Percentiles rank a stretch among this genome's conserved stretches.
Conservation (phyloP, 2,888 invertebrate species). For the Apamea epomidion region DNA sequence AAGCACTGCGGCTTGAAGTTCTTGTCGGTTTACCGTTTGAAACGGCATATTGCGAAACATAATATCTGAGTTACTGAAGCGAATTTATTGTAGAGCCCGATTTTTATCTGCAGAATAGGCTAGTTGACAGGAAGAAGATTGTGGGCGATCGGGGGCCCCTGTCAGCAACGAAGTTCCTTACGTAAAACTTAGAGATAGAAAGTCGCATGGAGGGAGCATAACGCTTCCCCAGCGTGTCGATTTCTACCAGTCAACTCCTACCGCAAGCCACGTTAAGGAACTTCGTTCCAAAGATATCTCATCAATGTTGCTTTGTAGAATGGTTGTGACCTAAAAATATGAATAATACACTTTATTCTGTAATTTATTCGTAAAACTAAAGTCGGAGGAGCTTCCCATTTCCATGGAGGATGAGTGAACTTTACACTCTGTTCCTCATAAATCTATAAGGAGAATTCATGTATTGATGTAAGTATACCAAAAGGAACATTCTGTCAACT, state of each 20-base stretch:
- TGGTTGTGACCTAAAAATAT: neutral
- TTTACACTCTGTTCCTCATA: too few relatives aligned
- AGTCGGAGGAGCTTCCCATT: too few relatives aligned
- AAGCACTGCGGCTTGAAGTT: conserved; percentile 86
- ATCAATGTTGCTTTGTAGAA: neutral
- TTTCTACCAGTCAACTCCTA: neutral
- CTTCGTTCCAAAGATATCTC: neutral
- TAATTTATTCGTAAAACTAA: neutral
- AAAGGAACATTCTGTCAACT: neutral
- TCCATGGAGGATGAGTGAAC: too few relatives aligned
- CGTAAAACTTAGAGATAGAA: neutral
- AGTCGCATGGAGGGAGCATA: neutral
- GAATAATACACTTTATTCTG: neutral
- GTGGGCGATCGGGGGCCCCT: neutral
- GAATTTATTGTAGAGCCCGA: conserved; percentile 18
- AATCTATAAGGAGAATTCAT: neutral
- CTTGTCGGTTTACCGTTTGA: conserved; percentile 79
- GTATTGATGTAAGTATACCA: neutral
- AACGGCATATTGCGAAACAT: conserved; percentile 83
- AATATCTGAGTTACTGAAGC: conserved; percentile 62
- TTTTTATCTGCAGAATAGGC: neutral
- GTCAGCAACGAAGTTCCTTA: neutral
- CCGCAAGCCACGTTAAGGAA: neutral
- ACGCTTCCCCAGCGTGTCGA: neutral
- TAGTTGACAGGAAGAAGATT: neutral